Base-by-base conservation (phyloP, 64 coral and sea anemone species). In the Cladopsammia gracilis region DNA sequence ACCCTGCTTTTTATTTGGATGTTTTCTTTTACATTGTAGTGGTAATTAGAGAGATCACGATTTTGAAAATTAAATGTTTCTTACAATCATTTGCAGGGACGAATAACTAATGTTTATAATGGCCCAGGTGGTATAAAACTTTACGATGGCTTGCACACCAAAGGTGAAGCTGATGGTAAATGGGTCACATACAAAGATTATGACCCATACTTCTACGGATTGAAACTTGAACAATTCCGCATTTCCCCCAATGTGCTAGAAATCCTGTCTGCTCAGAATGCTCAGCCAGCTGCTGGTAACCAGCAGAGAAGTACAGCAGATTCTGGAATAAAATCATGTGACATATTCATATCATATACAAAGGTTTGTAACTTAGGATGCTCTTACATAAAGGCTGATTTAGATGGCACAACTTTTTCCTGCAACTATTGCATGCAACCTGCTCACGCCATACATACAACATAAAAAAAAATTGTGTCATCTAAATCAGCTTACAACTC, bases 221-320 rank as follows among this genome's bases (percentile, higher is more conserved):
- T 97, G 23, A 90, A 58, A 1, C 71, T 83, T 64, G 68, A 90
- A 2, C 87, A 97, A 53, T 84, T 97, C n/a, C 92, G 95, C 22
- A 94, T 97, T 48, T 92, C 95, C 0, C 95, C 95, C 58, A 97
- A 97, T 48, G 92, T 97, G 50, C 48, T 97, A 56, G 95, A 97
- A 47, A 80, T 97, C 18, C 51, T 97, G 23, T 94, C 95, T 24
- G 88, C 75, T 4, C 75, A 97, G 48, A 51, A 76, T 24, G 14
- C 90, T 77, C 18, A 83, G 82, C 73, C 64, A 77, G 79, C 75
- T 61, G 79, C 75, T 61, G 42, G 73, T 70, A 62, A 75, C 90
- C 3, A 87, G 70, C 70, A 85, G 7, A 22, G 52, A 19, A 68
- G 22, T 15, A 68, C 22, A 76, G 69, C 11, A 47, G 50, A 87